Conservation (phyloP, 2,797 vertebrate genomes). For the Zonotrichia albicollis region DNA sequence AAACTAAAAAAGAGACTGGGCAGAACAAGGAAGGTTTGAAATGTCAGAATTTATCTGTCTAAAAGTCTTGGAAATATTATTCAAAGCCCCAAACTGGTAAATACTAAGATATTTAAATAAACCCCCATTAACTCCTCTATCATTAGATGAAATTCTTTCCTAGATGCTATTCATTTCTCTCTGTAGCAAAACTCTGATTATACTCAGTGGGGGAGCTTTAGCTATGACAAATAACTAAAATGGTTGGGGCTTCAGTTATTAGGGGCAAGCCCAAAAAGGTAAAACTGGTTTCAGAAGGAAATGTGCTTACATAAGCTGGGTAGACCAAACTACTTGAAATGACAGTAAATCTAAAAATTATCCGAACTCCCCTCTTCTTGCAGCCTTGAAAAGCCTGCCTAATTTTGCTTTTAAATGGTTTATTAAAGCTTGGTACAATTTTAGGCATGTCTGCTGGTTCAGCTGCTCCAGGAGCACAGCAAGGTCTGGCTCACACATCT, state of each 20-base stretch:
- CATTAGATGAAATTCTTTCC: conserved; percentile 7
- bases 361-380: neutral
- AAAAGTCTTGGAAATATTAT: neutral
- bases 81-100: neutral
- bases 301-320: neutral
- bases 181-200: conserved; percentile 1
- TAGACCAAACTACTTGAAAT: neutral
- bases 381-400: neutral
- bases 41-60: neutral
- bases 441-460: neutral
- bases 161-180: neutral
- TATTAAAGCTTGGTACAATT: neutral
- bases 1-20: neutral
- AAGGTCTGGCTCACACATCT: neutral
- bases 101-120: neutral
- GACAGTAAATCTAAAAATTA: neutral
- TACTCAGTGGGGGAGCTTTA: neutral
- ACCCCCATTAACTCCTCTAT: neutral
- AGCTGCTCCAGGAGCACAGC: neutral
- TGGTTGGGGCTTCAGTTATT: neutral
- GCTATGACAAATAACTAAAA: neutral
- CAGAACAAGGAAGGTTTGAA: neutral
- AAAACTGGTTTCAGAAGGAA: neutral
- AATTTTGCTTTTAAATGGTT: neutral
- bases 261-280: neutral